Conservation (phyloP, 2,113 vertebrate genomes). For the Pogona vitticeps region DNA sequence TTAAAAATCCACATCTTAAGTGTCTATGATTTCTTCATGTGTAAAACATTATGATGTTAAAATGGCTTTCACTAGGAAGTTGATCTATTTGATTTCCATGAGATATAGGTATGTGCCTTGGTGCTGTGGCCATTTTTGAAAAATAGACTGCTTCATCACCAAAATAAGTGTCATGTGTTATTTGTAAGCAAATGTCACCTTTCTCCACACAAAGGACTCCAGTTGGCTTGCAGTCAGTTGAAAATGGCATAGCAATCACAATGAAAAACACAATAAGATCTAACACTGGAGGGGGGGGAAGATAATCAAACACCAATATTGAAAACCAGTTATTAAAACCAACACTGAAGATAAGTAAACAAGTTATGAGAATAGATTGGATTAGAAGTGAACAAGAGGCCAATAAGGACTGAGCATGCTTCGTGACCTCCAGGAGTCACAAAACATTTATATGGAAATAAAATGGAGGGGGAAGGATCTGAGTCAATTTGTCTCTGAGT, state of each 20-base stretch:
- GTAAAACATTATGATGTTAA: not conserved
- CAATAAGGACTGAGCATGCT: not conserved
- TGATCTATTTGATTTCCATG: not conserved
- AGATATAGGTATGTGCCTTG: not conserved
- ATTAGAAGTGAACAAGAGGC: not conserved
- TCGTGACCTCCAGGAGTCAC: not conserved
- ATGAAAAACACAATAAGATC: not conserved
- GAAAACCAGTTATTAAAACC: not conserved
- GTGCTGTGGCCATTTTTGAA: not conserved
- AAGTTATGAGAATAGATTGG: not conserved
- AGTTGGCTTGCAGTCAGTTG: too few species aligned
- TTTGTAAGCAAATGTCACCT: not conserved
- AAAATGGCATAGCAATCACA: not conserved
- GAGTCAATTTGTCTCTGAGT: too few species aligned
- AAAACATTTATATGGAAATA: too few species aligned
- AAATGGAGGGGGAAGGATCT: too few species aligned
- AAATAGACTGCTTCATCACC: not conserved
- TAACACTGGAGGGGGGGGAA: not conserved
- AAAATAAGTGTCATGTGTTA: not conserved
- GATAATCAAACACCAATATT: not conserved
- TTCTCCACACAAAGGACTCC: too few species aligned
- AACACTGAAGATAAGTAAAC: not conserved
- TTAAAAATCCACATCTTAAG: not conserved
- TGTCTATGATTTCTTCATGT: not conserved
- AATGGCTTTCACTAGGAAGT: not conserved